A percentile compares a stretch with the other conserved stretches of the same genome.
Evolutionary conservation across 2,888 invertebrate species (phyloP).

Genomic region (Harpagoxenus sublaevis): DNA sequence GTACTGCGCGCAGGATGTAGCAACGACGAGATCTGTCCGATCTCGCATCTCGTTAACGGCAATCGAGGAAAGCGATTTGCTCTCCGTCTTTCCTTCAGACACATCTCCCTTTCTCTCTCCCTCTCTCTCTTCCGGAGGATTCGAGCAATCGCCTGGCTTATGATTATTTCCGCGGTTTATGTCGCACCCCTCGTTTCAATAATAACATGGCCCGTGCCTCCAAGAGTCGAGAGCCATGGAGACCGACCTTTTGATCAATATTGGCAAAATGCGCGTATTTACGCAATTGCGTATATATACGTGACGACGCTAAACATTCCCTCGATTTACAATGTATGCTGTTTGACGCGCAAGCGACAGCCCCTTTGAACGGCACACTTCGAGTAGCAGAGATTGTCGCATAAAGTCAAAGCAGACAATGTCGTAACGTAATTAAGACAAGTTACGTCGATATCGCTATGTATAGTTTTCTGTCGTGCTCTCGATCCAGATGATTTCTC

Average conservation of each 20-base stretch:
- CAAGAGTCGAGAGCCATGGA: background rate
- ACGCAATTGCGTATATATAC: background rate
- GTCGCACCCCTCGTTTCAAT: conserved; percentile 36
- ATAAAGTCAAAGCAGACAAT: background rate
- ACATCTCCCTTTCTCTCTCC: conserved; percentile 27
- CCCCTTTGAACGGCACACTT: background rate
- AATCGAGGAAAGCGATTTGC: conserved; percentile 63
- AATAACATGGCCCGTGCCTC: background rate
- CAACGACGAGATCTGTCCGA: background rate
- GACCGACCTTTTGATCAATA: background rate
- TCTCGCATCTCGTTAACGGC: conserved; percentile 66
- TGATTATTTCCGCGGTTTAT: conserved; percentile 29
- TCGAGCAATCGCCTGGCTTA: conserved; percentile 16
- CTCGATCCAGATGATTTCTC: conserved; percentile 2
- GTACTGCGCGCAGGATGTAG: conserved; percentile 1
- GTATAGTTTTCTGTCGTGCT: background rate
- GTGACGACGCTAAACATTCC: background rate
- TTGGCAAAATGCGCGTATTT: background rate
- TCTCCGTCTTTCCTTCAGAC: conserved; percentile 46
- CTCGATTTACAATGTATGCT: background rate
- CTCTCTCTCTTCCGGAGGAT: conserved; percentile 23
- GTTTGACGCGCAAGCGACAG: background rate
- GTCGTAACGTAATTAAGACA: conserved; percentile 11
- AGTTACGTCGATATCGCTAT: background rate
- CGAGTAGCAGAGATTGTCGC: background rate